Conservation (phyloP, 2,113 vertebrate species). For the Proteles cristata region DNA sequence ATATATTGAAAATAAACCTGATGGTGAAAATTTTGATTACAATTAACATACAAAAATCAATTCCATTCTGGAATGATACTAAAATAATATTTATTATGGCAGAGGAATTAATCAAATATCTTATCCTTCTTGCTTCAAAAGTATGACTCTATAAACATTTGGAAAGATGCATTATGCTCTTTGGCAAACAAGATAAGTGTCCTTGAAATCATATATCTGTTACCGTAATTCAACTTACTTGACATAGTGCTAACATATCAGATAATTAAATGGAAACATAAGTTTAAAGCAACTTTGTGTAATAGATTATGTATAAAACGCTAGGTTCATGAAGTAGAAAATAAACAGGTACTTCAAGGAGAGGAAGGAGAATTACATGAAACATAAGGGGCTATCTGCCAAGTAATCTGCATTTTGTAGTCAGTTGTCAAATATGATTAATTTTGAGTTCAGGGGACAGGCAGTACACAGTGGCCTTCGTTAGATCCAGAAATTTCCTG, state of each 20-base stretch:
- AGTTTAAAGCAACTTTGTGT: conserved; percentile 30
- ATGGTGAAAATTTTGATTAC: not conserved
- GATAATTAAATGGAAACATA: conserved; percentile 43
- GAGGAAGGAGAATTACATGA: conserved; percentile 53
- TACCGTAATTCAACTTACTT: not conserved
- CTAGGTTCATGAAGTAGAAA: conserved; percentile 32
- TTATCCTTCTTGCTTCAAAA: not conserved
- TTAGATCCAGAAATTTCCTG: conserved; percentile 57
- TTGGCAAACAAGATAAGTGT: not conserved
- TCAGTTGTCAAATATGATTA: conserved; percentile 77
- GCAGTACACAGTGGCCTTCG: conserved; percentile 43
- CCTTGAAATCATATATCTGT: conserved; percentile 28
- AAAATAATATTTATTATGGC: not conserved
- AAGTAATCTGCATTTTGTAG: conserved; percentile 73
- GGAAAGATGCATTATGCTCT: not conserved
- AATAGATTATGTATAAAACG: conserved; percentile 18
- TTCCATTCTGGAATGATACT: not conserved
- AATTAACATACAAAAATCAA: not conserved
- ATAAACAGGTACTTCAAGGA: conserved; percentile 64
- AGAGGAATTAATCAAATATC: not conserved
- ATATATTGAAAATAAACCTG: not conserved
- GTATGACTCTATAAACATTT: not conserved
- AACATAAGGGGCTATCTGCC: conserved; percentile 60
- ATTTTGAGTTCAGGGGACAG: conserved; percentile 67
- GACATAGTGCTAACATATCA: not conserved